Conservation (phyloP, 2,113 vertebrate genomes). For the Eleginops maclovinus region DNA sequence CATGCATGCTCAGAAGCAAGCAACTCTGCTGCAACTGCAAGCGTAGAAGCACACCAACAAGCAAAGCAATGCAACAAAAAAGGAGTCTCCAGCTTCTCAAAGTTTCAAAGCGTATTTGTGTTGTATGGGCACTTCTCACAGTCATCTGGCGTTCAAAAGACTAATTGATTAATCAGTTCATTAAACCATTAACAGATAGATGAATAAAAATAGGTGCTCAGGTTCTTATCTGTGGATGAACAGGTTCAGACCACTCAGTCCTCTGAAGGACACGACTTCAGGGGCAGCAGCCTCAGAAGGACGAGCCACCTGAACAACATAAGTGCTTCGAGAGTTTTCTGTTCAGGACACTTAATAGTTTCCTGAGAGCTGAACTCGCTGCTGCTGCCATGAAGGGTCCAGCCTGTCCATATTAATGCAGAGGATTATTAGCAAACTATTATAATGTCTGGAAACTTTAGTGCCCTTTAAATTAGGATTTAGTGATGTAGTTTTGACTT, state of each 20-base stretch:
- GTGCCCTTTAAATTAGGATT: not conserved
- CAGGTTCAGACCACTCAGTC: too few species aligned
- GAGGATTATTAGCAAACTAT: not conserved
- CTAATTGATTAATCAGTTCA: too few species aligned
- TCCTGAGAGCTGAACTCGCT: not conserved
- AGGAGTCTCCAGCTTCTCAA: not conserved
- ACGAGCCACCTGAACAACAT: not conserved
- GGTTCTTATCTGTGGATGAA: too few species aligned
- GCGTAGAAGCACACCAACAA: not conserved
- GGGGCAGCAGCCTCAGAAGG: too few species aligned
- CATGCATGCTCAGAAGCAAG: too few species aligned
- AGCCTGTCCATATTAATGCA: not conserved
- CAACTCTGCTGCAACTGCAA: not conserved
- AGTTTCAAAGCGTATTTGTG: too few species aligned
- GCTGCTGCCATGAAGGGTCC: not conserved
- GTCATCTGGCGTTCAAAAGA: too few species aligned
- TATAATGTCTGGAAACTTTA: not conserved
- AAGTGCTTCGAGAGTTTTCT: not conserved
- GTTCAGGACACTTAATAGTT: not conserved
- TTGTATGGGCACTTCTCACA: too few species aligned
- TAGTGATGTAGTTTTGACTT: not conserved
- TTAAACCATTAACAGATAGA: too few species aligned
- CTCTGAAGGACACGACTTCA: too few species aligned
- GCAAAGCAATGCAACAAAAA: not conserved
- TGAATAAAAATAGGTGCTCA: too few species aligned